Percentiles rank a stretch among this genome's conserved stretches.
phyloP scores from a whole-genome alignment of 2,888 invertebrate species.

The Sericinus montela region DNA sequence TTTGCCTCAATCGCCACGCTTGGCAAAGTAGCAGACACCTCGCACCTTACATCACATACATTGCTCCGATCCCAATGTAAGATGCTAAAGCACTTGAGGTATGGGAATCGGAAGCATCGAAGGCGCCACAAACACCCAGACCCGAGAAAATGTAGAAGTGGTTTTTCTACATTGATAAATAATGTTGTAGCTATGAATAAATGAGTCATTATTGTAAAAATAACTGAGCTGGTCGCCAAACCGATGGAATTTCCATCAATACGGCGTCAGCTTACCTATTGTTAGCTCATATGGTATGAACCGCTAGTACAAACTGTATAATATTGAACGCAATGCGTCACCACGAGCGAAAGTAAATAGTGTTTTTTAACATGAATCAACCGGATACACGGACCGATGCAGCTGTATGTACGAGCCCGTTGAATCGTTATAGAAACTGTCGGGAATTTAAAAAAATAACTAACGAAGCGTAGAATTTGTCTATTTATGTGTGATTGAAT shows the following conservation, averaged over 20 bases:
- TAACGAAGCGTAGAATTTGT: not conserved
- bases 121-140: too few relatives aligned
- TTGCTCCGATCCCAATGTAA: too few relatives aligned
- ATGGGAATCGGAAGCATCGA: too few relatives aligned
- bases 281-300: conserved; percentile 3
- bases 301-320: not conserved
- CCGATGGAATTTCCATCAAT: not conserved
- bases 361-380: conserved; percentile 15
- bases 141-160: too few relatives aligned
- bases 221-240: not conserved
- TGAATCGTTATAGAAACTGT: not conserved
- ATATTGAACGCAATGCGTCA: conserved; percentile 10
- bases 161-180: too few relatives aligned
- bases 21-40: too few relatives aligned
- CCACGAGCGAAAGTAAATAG: conserved; percentile 15
- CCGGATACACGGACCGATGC: conserved; percentile 16
- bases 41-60: too few relatives aligned
- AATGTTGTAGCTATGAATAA: too few relatives aligned
- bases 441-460: not conserved
- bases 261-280: conserved; percentile 1
- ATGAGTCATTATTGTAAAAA: too few relatives aligned
- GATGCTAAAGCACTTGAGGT: too few relatives aligned
- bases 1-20: too few relatives aligned
- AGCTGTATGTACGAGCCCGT: not conserved
- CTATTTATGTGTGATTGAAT: too few relatives aligned